Evolutionary conservation across 2,113 vertebrate genomes (phyloP), one percentile per base, ranked within the genome.

Genomic region (Poeciliopsis turrubarensis): DNA sequence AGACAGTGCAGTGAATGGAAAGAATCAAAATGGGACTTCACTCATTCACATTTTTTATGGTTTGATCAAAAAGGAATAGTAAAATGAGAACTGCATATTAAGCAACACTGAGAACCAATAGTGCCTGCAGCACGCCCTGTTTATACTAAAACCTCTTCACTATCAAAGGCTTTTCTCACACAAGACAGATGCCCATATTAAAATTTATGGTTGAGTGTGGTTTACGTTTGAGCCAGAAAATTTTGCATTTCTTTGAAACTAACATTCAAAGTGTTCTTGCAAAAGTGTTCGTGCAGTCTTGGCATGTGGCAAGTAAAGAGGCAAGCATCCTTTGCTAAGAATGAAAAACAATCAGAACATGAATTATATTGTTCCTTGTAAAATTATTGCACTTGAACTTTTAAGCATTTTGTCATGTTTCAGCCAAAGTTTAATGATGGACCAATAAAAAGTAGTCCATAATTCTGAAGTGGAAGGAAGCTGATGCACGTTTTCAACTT

Each of bases 51-150:
- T 31, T 29, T 89, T 91, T 92, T 92, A 93, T 90, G 72, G 87
- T 86, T 85, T 87, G 75, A 89, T 90, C 88, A 86, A 89, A 82
- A 80, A 82, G 72, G 77, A 89, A 86, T 84, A 83, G 68, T 89
- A 84, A 89, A 82, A 87, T 60, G 64, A 82, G 54, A 64, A 73
- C 31, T 41, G 30, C 64, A 32, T 80, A 44, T 82, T 66, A 77
- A 65, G 74, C 27, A 47, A 15, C 54, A 57, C 54, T 78, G 41
- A 78, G 64, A 66, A 54, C 39, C 27, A 60, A 31, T 57, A 47
- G 26, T 26, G n/a, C 72, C 73, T 65, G 39, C 62, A 11, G 5
- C 1, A 26, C 60, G 26, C 44, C 34, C 47, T 47, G 27, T 7
- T 22, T 27, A 63, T 29, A 22, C 41, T 27, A 3, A 29, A 29